phyloP scores from a whole-genome alignment of 2,113 vertebrate genomes.

The Chloropsis hardwickii region DNA sequence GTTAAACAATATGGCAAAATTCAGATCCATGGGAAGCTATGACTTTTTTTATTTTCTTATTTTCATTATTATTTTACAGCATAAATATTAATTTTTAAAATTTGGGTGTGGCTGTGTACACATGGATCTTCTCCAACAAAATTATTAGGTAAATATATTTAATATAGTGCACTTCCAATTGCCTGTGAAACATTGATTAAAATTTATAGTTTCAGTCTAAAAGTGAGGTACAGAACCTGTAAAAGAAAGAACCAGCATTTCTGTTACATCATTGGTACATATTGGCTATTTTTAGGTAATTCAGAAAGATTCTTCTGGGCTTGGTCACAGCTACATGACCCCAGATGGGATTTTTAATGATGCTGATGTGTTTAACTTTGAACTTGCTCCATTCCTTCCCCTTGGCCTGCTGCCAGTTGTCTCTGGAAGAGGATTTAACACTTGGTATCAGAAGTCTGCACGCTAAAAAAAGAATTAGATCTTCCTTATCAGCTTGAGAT shows the following conservation, averaged over 20 bases:
- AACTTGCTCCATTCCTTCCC: neutral
- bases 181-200: neutral
- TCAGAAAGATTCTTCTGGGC: neutral
- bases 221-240: neutral
- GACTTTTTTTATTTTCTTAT: neutral
- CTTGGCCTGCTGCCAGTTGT: neutral
- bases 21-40: neutral
- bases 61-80: neutral
- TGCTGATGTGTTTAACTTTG: neutral
- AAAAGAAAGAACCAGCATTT: neutral
- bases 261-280: neutral
- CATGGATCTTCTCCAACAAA: fast-evolving
- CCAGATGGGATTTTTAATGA: neutral
- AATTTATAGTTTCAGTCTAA: neutral
- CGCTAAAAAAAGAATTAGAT: neutral
- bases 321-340: neutral
- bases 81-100: neutral
- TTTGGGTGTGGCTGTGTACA: neutral
- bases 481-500: neutral
- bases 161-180: neutral
- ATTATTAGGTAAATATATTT: neutral
- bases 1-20: neutral
- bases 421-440: neutral
- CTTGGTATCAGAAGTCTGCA: neutral
- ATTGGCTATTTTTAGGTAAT: neutral